phyloP scores from a whole-genome alignment of 2,888 invertebrate species.

The Cerceris ruficornis region DNA sequence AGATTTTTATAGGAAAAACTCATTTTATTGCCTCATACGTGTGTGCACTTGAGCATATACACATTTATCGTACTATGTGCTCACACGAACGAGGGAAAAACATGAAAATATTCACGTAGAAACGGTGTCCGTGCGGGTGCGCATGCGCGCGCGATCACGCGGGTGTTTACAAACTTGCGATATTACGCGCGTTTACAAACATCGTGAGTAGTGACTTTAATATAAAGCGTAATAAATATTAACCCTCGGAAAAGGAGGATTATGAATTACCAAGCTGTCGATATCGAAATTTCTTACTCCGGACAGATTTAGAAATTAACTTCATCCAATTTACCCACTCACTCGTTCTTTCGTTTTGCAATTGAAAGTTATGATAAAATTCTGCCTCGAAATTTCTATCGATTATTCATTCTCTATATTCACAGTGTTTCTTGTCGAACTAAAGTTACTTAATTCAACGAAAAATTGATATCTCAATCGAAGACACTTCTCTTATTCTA shows the following conservation, averaged over 20 bases:
- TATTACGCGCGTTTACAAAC: conserved; percentile 1
- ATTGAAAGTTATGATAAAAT: too few relatives aligned
- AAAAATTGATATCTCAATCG: too few relatives aligned
- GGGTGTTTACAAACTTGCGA: not conserved
- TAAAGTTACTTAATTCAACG: too few relatives aligned
- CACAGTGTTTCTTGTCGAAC: too few relatives aligned
- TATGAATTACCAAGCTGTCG: not conserved
- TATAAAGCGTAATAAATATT: conserved; percentile 28
- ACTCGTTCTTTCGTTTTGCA: too few relatives aligned
- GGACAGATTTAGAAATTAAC: too few relatives aligned
- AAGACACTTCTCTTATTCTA: too few relatives aligned
- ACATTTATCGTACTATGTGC: not conserved
- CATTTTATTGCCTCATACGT: conserved; percentile 27
- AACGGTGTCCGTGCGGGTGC: not conserved
- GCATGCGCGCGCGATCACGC: conserved; percentile 1
- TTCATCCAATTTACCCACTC: too few relatives aligned
- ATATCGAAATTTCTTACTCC: too few relatives aligned
- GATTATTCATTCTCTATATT: too few relatives aligned
- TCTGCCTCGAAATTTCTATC: too few relatives aligned
- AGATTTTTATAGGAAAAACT: conserved; percentile 17
- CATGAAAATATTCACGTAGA: not conserved
- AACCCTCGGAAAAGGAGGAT: conserved; percentile 4
- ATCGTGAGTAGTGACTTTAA: conserved; percentile 22
- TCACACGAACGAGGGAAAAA: conserved; percentile 8
- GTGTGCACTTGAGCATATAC: not conserved